Conservation (phyloP, 2,888 invertebrate genomes). For the Hirtodrosophila histrioides region DNA sequence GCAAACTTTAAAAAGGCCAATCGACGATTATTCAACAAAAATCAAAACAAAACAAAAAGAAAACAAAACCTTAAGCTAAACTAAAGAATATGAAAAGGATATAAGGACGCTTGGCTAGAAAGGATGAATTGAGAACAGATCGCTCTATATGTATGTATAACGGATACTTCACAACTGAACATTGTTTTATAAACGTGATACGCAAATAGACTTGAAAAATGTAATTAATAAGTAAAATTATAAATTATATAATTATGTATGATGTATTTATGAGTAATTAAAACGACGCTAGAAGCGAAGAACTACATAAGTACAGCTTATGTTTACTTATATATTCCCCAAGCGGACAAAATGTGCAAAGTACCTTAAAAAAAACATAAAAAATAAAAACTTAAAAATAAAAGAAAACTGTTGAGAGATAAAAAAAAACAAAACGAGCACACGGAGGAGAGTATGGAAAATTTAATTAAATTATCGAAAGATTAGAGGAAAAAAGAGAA, state of each 20-base stretch:
- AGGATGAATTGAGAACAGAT: conserved; percentile 34
- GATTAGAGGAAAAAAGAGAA: conserved; percentile 9
- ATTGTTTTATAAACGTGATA: conserved; percentile 79
- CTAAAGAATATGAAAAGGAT: not conserved
- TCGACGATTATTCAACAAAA: conserved; percentile 33
- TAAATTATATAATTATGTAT: conserved; percentile 70
- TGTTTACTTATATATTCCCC: conserved; percentile 72
- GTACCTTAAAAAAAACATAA: conserved; percentile 68
- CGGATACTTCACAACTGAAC: conserved; percentile 74
- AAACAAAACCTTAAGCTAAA: conserved; percentile 3
- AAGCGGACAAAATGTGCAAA: conserved; percentile 75
- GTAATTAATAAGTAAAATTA: conserved; percentile 78
- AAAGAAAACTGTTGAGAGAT: conserved; percentile 37
- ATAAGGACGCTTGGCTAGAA: conserved; percentile 54
- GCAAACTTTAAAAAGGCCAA: conserved; percentile 65
- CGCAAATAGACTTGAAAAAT: conserved; percentile 80
- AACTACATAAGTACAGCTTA: conserved; percentile 74
- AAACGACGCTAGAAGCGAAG: conserved; percentile 71
- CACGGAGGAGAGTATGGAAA: conserved; percentile 28
- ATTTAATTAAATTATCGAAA: conserved; percentile 17
- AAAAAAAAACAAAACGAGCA: conserved; percentile 4
- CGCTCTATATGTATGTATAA: conserved; percentile 67
- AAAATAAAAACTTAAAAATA: conserved; percentile 10
- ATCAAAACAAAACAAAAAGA: no score
- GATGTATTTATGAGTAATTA: conserved; percentile 74